Percentiles rank a stretch among this genome's conserved stretches.
These are phyloP conservation scores for Myrmecophaga tridactyla DNA, from an alignment of 2,113 vertebrate species.

Conservation along the genomic window DNA sequence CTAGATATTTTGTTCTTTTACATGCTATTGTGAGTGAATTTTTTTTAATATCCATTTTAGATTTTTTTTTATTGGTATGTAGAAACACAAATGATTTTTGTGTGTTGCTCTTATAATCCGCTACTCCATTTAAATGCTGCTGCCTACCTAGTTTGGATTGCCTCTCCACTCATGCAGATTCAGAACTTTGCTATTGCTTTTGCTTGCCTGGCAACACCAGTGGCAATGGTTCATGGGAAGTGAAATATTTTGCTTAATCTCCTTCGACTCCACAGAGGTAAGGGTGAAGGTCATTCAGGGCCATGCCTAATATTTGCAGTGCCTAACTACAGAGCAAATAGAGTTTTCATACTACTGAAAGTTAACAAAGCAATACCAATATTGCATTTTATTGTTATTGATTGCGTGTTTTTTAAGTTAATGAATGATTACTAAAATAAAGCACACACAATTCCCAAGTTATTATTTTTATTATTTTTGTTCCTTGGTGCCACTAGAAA, in stretches of 20 bases:
- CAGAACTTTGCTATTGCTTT: not conserved
- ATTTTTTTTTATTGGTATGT: too few species aligned
- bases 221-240: not conserved
- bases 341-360: not conserved
- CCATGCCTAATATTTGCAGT: not conserved
- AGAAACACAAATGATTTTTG: too few species aligned
- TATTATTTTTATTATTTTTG: not conserved
- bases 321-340: not conserved
- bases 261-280: not conserved
- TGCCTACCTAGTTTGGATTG: not conserved
- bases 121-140: too few species aligned
- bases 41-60: too few species aligned
- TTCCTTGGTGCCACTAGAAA: not conserved
- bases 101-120: too few species aligned
- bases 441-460: not conserved
- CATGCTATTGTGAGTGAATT: too few species aligned
- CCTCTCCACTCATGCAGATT: not conserved
- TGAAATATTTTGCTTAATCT: not conserved
- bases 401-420: not conserved
- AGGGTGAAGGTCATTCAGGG: not conserved
- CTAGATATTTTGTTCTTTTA: too few species aligned
- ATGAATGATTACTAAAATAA: constrained; percentile 3
- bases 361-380: not conserved
- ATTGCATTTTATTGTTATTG: not conserved
- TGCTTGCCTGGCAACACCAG: not conserved